Percentiles rank a stretch among this genome's conserved stretches.
Conservation (phyloP, 37 sponge, comb jelly and placozoan genomes). For the Halisarca cf. caerulea region DNA sequence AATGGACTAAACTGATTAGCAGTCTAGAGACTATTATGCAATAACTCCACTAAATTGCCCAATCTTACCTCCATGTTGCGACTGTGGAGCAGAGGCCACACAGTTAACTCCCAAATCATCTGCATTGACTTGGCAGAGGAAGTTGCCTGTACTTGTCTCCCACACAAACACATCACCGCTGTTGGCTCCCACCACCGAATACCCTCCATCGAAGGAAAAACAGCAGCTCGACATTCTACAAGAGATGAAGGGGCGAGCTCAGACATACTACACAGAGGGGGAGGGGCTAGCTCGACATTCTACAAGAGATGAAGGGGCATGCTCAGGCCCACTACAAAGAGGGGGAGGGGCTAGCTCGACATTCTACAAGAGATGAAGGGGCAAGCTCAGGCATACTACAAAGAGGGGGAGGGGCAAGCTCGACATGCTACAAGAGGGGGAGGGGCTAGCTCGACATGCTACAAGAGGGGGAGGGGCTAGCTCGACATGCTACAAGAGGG, state of each 20-base stretch:
- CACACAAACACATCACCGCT: conserved; percentile 58
- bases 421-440: conserved; percentile 26
- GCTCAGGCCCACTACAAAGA: not conserved
- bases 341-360: conserved; percentile 47
- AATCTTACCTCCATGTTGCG: not conserved
- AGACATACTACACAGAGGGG: conserved; percentile 12
- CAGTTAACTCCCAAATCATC: conserved; percentile 72
- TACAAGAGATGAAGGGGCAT: not conserved
- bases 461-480: not conserved
- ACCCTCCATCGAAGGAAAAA: conserved; percentile 63
- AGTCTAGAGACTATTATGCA: too few species aligned
- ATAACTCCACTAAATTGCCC: not conserved
- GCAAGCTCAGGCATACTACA: not conserved
- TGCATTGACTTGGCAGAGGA: not conserved
- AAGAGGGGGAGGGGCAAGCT: conserved; percentile 52
- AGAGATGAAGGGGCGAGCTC: not conserved
- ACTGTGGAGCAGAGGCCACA: conserved; percentile 24
- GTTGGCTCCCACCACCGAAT: conserved; percentile 51
- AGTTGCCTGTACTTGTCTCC: conserved; percentile 30
- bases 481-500: not conserved
- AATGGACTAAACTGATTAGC: too few species aligned
- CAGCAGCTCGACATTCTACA: conserved; percentile 48
- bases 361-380: conserved; percentile 33
- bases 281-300: conserved; percentile 53
- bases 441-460: not conserved